Conservation (phyloP, 1,140 invertebrate genomes). For the Plutomurus gul region DNA sequence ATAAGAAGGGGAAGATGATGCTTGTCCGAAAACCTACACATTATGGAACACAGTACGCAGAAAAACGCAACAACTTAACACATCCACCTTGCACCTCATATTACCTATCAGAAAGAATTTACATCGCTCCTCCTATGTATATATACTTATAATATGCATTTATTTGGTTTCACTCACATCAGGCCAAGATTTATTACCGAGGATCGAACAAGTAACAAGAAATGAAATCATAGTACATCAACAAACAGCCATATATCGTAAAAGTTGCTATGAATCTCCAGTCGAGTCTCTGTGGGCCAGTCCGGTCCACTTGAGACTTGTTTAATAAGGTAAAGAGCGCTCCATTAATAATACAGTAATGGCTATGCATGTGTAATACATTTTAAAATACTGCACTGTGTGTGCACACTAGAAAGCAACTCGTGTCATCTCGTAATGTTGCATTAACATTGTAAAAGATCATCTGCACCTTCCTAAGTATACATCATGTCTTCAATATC, state of each 20-base stretch:
- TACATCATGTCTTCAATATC: no score
- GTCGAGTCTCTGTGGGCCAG: background rate
- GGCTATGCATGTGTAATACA: background rate
- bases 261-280: background rate
- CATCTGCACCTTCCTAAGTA: no score
- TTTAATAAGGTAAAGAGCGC: background rate
- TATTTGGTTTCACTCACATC: background rate
- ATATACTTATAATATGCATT: background rate
- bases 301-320: background rate
- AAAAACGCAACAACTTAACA: background rate
- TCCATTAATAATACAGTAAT: background rate
- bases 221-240: background rate
- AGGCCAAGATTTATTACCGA: background rate
- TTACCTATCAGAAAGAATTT: no score
- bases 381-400: no score
- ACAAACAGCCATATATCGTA: background rate
- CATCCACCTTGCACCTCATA: no score
- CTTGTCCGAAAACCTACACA: slow-evolving; percentile 18
- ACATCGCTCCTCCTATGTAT: no score
- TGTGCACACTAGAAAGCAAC: no score
- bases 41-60: background rate
- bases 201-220: background rate
- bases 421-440: no score
- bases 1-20: background rate
- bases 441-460: no score